Evolutionary conservation across 2,888 invertebrate genomes (phyloP).

Genomic region (Drosophila nr. perissopoda): DNA sequence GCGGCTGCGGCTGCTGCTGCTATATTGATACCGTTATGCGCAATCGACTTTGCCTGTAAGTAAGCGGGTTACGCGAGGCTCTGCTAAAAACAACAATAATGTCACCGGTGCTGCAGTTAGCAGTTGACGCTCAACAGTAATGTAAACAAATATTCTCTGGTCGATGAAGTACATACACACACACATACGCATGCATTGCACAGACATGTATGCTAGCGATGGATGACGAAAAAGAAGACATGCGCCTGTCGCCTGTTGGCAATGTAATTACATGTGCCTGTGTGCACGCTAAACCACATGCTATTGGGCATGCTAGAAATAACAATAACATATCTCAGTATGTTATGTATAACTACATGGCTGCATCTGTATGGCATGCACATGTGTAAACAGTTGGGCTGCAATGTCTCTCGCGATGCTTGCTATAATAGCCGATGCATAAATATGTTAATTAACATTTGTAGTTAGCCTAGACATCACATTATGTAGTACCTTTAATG

Average conservation of each 20-base stretch:
- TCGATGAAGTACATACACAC: constrained; percentile 15
- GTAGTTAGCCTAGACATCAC: constrained; percentile 23
- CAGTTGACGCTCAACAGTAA: constrained; percentile 17
- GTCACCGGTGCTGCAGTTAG: not conserved
- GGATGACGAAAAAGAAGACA: constrained; percentile 11
- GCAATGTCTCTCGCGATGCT: constrained; percentile 7
- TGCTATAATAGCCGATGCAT: constrained; percentile 16
- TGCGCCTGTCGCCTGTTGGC: constrained; percentile 14
- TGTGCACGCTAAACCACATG: constrained; percentile 1
- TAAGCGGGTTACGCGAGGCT: not conserved
- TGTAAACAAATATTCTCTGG: constrained; percentile 44
- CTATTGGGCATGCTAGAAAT: constrained; percentile 15
- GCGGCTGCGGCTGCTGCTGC: constrained; percentile 13
- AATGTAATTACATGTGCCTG: not conserved
- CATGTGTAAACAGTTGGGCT: constrained; percentile 6
- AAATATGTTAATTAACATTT: constrained; percentile 50
- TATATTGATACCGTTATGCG: constrained; percentile 56
- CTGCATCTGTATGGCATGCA: not conserved
- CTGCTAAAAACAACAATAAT: not conserved
- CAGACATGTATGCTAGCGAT: not conserved
- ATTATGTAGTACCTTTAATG: constrained; percentile 82
- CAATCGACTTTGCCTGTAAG: constrained; percentile 36
- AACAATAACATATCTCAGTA: constrained; percentile 28
- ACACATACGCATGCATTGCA: not conserved
- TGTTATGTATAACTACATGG: constrained; percentile 1